Evolutionary conservation across 2,888 invertebrate species (phyloP).

Genomic region (Melieria picta): DNA sequence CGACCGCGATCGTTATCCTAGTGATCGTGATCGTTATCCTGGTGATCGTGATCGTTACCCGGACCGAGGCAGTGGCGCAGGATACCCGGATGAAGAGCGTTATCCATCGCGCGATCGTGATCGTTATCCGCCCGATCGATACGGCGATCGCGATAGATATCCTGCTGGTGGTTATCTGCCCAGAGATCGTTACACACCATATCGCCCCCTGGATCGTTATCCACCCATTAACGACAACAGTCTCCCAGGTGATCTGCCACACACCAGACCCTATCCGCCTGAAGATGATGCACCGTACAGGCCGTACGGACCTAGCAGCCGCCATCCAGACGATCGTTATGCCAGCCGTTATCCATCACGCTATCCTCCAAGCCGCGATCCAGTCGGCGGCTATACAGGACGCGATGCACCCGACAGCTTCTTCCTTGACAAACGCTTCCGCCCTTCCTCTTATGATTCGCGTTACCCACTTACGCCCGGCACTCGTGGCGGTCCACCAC

Average conservation of each 20-base stretch:
- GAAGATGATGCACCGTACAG: constrained; percentile 58
- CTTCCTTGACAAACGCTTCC: constrained; percentile 66
- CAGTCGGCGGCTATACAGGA: constrained; percentile 58
- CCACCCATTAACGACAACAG: constrained; percentile 58
- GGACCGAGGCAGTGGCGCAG: constrained; percentile 49
- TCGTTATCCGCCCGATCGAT: constrained; percentile 45
- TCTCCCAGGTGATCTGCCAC: constrained; percentile 63
- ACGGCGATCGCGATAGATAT: constrained; percentile 48
- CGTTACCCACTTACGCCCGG: constrained; percentile 63
- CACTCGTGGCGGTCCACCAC: constrained; percentile 34
- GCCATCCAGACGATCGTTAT: constrained; percentile 60
- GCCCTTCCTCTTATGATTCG: constrained; percentile 62
- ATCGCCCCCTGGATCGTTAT: constrained; percentile 51
- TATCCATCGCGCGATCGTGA: constrained; percentile 47
- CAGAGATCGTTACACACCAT: constrained; percentile 52
- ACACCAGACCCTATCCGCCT: constrained; percentile 59
- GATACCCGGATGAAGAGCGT: constrained; percentile 47
- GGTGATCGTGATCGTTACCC: constrained; percentile 46
- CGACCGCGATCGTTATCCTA: constrained; percentile 49
- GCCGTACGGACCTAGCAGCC: constrained; percentile 54
- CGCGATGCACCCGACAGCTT: constrained; percentile 63
- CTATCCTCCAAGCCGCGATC: constrained; percentile 48
- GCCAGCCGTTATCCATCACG: constrained; percentile 56
- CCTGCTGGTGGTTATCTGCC: constrained; percentile 49
- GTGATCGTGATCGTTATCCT: constrained; percentile 48